Evolutionary conservation across 2,113 vertebrate genomes (phyloP).

Genomic region (Manacus vitellinus): DNA sequence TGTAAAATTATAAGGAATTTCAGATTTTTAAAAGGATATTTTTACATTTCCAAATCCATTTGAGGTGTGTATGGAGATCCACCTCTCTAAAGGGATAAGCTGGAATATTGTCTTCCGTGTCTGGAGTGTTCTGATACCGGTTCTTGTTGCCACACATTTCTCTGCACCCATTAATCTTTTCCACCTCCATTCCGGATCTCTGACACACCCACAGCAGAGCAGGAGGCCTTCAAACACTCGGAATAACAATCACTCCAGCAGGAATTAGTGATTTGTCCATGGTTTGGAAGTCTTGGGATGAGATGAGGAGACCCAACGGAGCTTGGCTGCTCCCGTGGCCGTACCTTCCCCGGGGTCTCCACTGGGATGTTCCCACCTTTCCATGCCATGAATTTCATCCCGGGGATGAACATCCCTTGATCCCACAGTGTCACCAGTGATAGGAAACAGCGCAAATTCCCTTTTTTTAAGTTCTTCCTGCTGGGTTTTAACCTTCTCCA

Average conservation of each 20-base stretch:
- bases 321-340: neutral
- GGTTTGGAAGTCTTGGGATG: neutral
- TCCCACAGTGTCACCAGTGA: neutral
- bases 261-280: neutral
- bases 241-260: neutral
- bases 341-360: neutral
- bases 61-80: neutral
- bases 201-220: neutral
- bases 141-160: neutral
- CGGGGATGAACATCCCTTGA: neutral
- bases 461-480: neutral
- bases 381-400: neutral
- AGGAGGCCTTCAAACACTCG: neutral
- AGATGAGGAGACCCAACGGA: neutral
- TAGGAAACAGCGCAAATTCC: neutral
- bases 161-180: neutral
- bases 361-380: neutral
- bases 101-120: neutral
- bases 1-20: neutral
- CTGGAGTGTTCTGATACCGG: neutral
- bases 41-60: accelerated
- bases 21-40: neutral
- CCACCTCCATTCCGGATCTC: neutral
- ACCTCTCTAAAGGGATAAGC: neutral
- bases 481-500: neutral